Percentiles rank a stretch among this genome's conserved stretches.
Evolutionary conservation across 2,888 invertebrate genomes (phyloP).

Genomic region (Xestia ashworthii): DNA sequence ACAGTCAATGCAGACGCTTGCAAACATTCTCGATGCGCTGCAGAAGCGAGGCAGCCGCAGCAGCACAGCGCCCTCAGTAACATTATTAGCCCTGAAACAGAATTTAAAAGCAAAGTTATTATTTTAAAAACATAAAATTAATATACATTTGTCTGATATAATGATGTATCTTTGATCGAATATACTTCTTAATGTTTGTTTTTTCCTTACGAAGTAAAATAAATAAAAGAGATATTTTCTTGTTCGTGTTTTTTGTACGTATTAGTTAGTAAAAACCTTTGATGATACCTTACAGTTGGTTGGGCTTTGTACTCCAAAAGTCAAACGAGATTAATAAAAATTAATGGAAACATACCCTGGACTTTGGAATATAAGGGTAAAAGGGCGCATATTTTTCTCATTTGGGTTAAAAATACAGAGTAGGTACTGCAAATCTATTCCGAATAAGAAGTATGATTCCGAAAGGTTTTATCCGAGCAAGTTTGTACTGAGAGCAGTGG

Average conservation of each 20-base stretch:
- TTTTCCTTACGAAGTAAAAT: not conserved
- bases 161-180: conserved; percentile 21
- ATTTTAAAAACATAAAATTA: not conserved
- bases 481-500: no score
- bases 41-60: no score
- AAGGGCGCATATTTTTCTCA: conserved; percentile 18
- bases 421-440: not conserved
- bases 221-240: conserved; percentile 18
- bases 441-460: not conserved
- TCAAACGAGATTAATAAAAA: conserved; percentile 61
- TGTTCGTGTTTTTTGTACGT: conserved; percentile 23
- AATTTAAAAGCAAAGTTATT: conserved; percentile 26
- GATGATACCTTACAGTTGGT: conserved; percentile 56
- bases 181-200: not conserved
- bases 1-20: no score
- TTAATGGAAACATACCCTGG: conserved; percentile 40
- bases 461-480: no score
- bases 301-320: conserved; percentile 43
- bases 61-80: no score
- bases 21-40: no score
- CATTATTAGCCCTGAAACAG: not conserved
- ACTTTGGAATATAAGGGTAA: not conserved
- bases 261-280: conserved; percentile 48
- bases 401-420: conserved; percentile 1
- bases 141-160: conserved; percentile 2